Evolutionary conservation across 2,888 invertebrate genomes (phyloP).

Genomic region (Ashinkailepas kermadecensis): DNA sequence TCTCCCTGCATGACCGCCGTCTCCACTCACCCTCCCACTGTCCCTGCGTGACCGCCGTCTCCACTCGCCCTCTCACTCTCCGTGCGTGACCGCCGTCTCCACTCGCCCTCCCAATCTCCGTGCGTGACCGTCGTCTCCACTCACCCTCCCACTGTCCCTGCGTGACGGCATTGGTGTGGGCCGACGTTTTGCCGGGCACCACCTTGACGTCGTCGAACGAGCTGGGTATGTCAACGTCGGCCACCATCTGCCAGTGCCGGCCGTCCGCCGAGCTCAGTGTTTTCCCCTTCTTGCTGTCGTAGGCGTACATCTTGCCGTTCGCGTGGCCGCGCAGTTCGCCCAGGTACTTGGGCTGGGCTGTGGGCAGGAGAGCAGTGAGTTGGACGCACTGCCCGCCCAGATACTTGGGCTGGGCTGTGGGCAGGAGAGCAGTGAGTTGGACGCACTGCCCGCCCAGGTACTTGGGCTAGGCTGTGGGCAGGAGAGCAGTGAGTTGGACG

Average conservation of each 20-base stretch:
- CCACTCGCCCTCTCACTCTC: too few species aligned
- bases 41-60: too few species aligned
- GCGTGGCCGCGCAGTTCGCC: constrained; percentile 18
- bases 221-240: neutral
- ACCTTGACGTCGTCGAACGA: neutral
- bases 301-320: constrained; percentile 15
- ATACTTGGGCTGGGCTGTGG: constrained; percentile 2
- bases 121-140: neutral
- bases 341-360: constrained; percentile 9
- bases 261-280: constrained; percentile 4
- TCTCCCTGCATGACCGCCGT: too few species aligned
- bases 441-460: constrained; percentile 9
- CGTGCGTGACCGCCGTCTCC: too few species aligned
- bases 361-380: too few species aligned
- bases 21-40: too few species aligned
- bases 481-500: too few species aligned
- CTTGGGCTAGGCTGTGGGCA: neutral
- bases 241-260: constrained; percentile 2
- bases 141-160: neutral
- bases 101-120: too few species aligned
- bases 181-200: neutral
- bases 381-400: neutral
- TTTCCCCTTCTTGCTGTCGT: neutral
- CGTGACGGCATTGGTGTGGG: neutral
- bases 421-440: too few species aligned